These are phyloP conservation scores for Aulostomus chinensis DNA, from an alignment of 2,797 vertebrate genomes.

Conservation along the genomic window DNA sequence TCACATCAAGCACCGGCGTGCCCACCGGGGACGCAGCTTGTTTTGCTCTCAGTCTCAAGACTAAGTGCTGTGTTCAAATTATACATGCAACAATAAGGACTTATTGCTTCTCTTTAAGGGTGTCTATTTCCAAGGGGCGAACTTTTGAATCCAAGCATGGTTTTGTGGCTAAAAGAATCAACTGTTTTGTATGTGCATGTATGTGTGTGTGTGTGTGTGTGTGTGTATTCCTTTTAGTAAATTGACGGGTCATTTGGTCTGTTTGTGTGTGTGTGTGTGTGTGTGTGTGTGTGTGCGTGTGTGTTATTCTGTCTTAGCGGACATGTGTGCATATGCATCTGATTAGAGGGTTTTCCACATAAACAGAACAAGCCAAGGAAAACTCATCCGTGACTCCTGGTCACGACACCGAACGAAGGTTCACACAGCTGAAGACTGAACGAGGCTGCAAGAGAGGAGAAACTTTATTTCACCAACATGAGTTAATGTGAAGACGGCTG, in stretches of 20 bases:
- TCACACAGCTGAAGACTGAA: slow-evolving; percentile 2
- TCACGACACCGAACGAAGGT: slow-evolving; percentile 58
- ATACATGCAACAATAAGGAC: neutral
- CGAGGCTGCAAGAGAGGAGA: neutral
- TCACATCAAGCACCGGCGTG: neutral
- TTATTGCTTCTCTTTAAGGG: neutral
- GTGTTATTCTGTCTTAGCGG: slow-evolving; percentile 2
- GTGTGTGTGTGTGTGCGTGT: slow-evolving; percentile 9
- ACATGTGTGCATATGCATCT: slow-evolving; percentile 48
- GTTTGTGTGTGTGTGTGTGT: slow-evolving; percentile 2
- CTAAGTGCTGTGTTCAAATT: neutral
- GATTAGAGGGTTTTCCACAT: slow-evolving; percentile 41
- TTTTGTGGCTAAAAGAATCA: too few species aligned
- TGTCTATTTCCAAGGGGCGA: neutral
- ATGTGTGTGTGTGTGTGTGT: slow-evolving; percentile 10
- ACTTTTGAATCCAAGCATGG: neutral
- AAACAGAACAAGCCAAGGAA: slow-evolving; percentile 42
- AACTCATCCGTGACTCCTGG: slow-evolving; percentile 64
- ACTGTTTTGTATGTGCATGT: neutral
- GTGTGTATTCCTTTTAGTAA: slow-evolving; percentile 29
- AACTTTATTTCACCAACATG: too few species aligned
- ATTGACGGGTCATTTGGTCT: slow-evolving; percentile 67
- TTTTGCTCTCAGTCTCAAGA: neutral
- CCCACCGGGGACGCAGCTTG: neutral
- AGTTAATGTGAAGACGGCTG: too few species aligned